Percentiles rank a stretch among this genome's conserved stretches.
Evolutionary conservation across 2,797 vertebrate species (phyloP).

Genomic region (Esox lucius): DNA sequence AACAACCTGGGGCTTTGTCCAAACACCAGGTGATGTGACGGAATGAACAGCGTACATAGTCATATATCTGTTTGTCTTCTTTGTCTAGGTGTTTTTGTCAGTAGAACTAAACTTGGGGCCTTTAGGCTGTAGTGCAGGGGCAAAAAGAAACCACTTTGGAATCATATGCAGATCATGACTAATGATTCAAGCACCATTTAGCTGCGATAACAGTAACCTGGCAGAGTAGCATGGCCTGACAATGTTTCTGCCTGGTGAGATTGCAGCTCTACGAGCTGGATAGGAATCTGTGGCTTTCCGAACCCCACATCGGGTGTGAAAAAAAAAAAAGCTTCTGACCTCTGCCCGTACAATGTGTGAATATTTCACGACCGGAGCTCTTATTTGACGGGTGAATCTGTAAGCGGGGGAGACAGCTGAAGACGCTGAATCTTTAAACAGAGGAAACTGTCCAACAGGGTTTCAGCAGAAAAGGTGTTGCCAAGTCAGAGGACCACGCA

Average conservation of each 20-base stretch:
- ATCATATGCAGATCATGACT: not conserved
- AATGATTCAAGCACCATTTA: not conserved
- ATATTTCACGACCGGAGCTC: constrained; percentile 62
- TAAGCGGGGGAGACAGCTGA: constrained; percentile 59
- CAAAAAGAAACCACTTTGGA: not conserved
- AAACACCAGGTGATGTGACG: not conserved
- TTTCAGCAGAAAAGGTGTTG: constrained; percentile 43
- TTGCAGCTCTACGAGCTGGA: not conserved
- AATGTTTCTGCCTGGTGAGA: not conserved
- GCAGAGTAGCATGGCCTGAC: not conserved
- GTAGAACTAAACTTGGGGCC: not conserved
- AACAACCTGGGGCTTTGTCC: constrained; percentile 31
- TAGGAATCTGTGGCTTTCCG: constrained; percentile 10
- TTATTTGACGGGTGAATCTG: constrained; percentile 61
- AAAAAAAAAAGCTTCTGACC: constrained; percentile 16
- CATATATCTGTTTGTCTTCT: not conserved
- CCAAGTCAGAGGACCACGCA: not conserved
- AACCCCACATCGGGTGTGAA: too few relatives aligned
- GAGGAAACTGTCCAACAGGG: constrained; percentile 64
- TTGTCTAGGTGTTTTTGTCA: not conserved
- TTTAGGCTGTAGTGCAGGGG: not conserved
- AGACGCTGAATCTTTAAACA: constrained; percentile 67
- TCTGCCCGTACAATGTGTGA: constrained; percentile 32
- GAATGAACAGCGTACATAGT: not conserved
- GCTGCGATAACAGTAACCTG: not conserved